Conservation (phyloP, 2,113 vertebrate genomes). For the Vidua macroura region DNA sequence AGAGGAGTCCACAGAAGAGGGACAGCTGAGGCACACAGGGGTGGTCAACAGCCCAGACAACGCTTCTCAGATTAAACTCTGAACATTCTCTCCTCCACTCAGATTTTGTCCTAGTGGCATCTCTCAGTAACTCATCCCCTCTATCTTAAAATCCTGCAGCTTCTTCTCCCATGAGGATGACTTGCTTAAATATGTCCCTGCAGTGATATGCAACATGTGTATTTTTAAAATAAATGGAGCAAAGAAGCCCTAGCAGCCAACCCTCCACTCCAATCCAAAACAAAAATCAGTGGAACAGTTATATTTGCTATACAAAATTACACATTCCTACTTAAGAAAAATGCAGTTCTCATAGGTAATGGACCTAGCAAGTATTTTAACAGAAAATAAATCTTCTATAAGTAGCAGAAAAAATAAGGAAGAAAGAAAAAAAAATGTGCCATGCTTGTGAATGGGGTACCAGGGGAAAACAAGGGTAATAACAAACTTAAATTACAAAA, state of each 20-base stretch:
- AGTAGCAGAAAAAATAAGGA: background rate
- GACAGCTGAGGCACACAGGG: background rate
- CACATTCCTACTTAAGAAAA: background rate
- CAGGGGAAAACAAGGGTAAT: background rate
- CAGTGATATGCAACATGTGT: background rate
- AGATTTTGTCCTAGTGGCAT: background rate
- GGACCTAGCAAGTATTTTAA: background rate
- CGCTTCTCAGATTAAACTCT: background rate
- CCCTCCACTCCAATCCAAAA: background rate
- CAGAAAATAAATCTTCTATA: background rate
- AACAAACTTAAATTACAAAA: background rate
- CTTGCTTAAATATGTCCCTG: background rate
- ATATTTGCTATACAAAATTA: background rate
- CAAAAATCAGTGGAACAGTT: background rate
- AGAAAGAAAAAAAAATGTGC: background rate
- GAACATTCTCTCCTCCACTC: background rate
- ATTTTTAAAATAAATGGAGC: background rate
- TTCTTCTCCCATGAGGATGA: background rate
- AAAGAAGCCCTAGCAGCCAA: background rate
- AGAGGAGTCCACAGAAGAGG: background rate
- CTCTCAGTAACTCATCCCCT: background rate
- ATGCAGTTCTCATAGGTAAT: background rate
- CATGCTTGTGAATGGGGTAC: background rate
- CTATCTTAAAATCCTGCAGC: background rate
- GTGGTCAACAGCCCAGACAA: background rate